Evolutionary conservation across 2,888 invertebrate genomes (phyloP), one percentile per base, ranked within the genome.

Genomic region (Saturnia japonica): DNA sequence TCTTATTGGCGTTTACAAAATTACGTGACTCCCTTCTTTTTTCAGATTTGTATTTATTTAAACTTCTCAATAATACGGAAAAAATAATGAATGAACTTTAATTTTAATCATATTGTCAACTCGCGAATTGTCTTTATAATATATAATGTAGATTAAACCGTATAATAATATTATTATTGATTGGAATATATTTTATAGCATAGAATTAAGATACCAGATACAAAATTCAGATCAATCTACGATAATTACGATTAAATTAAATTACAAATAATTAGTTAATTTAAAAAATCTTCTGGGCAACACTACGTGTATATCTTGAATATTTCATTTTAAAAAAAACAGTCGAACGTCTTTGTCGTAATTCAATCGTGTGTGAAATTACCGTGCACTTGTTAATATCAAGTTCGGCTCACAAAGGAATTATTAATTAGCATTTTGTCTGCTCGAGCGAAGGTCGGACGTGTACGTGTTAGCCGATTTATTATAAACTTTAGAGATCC

Each of bases 311-410:
- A 14, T 57, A 28, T 60, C 6, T 60, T 14, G 14, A 60, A 28
- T 28, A 60, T 60, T 54, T 60, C 3, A 14, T 19, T 47, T n/a
- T 22, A n/a, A 9, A 34, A 69, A 34, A 45, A 69, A 64, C 66
- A 40, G 40, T 66, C 54, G 25, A 40, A 70, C 22, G 14, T 47
- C 69, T 77, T 78, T 79, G 77, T 80, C 73, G 68, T 71, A 69
- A 74, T 45, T 70, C 75, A 74, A 69, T 77, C 77, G 74, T 75
- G 80, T 82, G 78, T 81, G 72, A 82, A 85, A 83, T 85, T 80
- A 76, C 68, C 71, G 71, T 71, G 72, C 79, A 79, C 77, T 77
- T 74, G 47, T 72, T 57, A 43, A 60, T 19, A 45, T 47, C 72
- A 66, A 51, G 45, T 74, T 75, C 69, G 70, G 25, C 19, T 72